A percentile compares a stretch with the other conserved stretches of the same genome.
These are phyloP conservation scores for Trisateles emortualis DNA, from an alignment of 2,888 invertebrate genomes.

Conservation along the genomic window DNA sequence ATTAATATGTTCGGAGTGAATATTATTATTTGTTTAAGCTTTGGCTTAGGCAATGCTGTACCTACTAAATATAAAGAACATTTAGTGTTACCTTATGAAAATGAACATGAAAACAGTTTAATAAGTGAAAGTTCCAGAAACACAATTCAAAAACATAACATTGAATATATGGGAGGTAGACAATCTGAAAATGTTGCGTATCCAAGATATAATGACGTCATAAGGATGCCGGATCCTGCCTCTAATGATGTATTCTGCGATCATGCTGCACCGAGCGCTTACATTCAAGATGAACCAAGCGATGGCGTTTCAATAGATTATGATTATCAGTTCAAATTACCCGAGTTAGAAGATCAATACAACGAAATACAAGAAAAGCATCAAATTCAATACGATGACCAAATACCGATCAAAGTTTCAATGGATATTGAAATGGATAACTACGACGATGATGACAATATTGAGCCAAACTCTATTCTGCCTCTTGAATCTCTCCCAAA, in stretches of 20 bases:
- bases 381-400: slow-evolving; percentile 15
- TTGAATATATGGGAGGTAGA: slow-evolving; percentile 11
- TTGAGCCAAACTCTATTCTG: slow-evolving; percentile 36
- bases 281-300: slow-evolving; percentile 24
- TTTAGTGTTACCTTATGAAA: slow-evolving; percentile 17
- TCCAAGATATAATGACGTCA: slow-evolving; percentile 18
- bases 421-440: slow-evolving; percentile 15
- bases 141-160: slow-evolving; percentile 10
- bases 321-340: slow-evolving; percentile 10
- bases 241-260: slow-evolving; percentile 19
- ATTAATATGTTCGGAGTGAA: slow-evolving; percentile 31
- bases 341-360: slow-evolving; percentile 22
- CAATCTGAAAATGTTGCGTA: slow-evolving; percentile 10
- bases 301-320: slow-evolving; percentile 20
- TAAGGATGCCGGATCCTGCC: slow-evolving; percentile 14
- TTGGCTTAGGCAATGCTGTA: slow-evolving; percentile 26
- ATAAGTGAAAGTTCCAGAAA: slow-evolving; percentile 11
- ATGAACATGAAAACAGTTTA: slow-evolving; percentile 12
- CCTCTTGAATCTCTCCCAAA: slow-evolving; percentile 50
- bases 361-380: slow-evolving; percentile 15
- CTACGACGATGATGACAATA: slow-evolving; percentile 32
- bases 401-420: slow-evolving; percentile 14
- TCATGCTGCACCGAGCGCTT: slow-evolving; percentile 16
- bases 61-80: slow-evolving; percentile 25
- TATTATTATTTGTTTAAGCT: slow-evolving; percentile 25